These are phyloP conservation scores for Pitta sordida DNA, from an alignment of 2,113 vertebrate species.

Conservation along the genomic window DNA sequence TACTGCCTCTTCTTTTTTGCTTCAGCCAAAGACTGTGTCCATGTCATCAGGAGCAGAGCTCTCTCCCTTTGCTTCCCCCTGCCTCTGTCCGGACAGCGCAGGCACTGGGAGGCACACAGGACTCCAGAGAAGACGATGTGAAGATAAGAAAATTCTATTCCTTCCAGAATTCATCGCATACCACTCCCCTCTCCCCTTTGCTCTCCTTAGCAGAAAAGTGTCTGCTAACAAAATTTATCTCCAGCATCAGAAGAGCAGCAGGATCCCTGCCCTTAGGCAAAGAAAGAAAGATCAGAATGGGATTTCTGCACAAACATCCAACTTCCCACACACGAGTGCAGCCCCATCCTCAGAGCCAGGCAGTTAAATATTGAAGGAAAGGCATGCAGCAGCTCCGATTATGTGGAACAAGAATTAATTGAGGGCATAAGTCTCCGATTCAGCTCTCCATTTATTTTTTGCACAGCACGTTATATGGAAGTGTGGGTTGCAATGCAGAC, in stretches of 20 bases:
- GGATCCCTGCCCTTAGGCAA: slow-evolving; percentile 30
- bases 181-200: slow-evolving; percentile 28
- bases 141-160: neutral
- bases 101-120: neutral
- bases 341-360: neutral
- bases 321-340: neutral
- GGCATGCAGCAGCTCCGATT: slow-evolving; percentile 1
- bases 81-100: neutral
- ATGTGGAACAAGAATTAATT: slow-evolving; percentile 61
- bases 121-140: neutral
- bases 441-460: slow-evolving; percentile 31
- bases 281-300: neutral
- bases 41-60: neutral
- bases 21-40: neutral
- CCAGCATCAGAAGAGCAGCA: slow-evolving; percentile 15
- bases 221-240: slow-evolving; percentile 39
- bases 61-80: neutral
- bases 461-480: neutral
- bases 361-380: slow-evolving; percentile 33
- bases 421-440: slow-evolving; percentile 30
- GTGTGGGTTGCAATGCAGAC: neutral
- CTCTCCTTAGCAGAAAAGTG: neutral
- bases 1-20: neutral
- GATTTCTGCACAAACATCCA: slow-evolving; percentile 30
- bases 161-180: neutral